A percentile compares a stretch with the other conserved stretches of the same genome.
phyloP scores from a whole-genome alignment of 2,888 invertebrate genomes.

The Nysson spinosus region DNA sequence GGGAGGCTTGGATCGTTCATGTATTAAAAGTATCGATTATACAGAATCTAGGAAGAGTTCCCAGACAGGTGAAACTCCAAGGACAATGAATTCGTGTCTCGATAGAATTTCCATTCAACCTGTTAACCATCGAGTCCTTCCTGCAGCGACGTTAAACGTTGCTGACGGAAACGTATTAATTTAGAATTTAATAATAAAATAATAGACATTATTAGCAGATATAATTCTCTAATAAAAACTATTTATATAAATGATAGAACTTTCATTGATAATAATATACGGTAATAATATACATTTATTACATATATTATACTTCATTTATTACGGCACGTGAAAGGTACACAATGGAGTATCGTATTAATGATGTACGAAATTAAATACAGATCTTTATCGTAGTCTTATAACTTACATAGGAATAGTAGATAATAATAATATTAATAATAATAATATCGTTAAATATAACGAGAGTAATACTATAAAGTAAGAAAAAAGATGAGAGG shows the following conservation, averaged over 20 bases:
- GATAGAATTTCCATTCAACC: too few relatives aligned
- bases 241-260: too few relatives aligned
- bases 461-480: conserved; percentile 26
- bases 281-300: too few relatives aligned
- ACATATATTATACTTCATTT: conserved; percentile 32
- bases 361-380: conserved; percentile 25
- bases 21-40: conserved; percentile 25
- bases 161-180: too few relatives aligned
- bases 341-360: conserved; percentile 31
- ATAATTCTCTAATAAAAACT: too few relatives aligned
- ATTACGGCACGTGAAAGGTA: conserved; percentile 48
- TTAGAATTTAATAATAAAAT: too few relatives aligned
- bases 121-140: too few relatives aligned
- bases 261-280: too few relatives aligned
- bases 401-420: conserved; percentile 39
- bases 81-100: conserved; percentile 6
- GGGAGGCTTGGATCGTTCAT: not conserved
- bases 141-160: too few relatives aligned
- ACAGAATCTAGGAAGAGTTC: not conserved
- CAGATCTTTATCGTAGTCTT: conserved; percentile 22
- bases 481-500: conserved; percentile 31
- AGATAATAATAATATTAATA: too few relatives aligned
- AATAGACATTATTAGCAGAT: too few relatives aligned
- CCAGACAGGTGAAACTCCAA: conserved; percentile 5
- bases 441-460: too few relatives aligned